These are phyloP conservation scores for Luehdorfia chinensis DNA, from an alignment of 1,140 invertebrate genomes.

Conservation along the genomic window DNA sequence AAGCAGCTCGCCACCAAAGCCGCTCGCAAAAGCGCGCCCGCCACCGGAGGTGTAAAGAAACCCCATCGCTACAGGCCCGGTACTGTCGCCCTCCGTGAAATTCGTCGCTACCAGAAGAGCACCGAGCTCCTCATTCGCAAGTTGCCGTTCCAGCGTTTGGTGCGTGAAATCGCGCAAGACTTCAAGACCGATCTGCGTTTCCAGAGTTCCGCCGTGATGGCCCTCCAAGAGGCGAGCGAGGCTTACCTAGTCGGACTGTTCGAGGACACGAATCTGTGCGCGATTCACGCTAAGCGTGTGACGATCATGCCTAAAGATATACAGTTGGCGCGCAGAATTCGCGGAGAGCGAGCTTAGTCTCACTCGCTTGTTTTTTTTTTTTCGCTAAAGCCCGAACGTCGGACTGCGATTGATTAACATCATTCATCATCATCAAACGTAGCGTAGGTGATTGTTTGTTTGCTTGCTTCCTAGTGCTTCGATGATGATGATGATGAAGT, in stretches of 20 bases:
- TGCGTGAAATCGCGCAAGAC: conserved; percentile 22
- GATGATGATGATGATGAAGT: too few relatives aligned
- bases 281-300: conserved; percentile 95
- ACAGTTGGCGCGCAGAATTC: conserved; percentile 91
- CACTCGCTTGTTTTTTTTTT: too few relatives aligned
- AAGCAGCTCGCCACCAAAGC: conserved; percentile 89
- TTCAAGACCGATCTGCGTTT: conserved; percentile 22
- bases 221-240: conserved; percentile 22
- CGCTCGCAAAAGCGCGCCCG: conserved; percentile 80
- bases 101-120: conserved; percentile 22
- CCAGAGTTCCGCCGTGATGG: conserved; percentile 22
- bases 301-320: conserved; percentile 98
- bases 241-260: conserved; percentile 80
- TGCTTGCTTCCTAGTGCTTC: too few relatives aligned
- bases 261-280: too few relatives aligned
- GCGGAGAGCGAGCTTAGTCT: conserved; percentile 90
- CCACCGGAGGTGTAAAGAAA: conserved; percentile 84
- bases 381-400: too few relatives aligned
- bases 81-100: conserved; percentile 12
- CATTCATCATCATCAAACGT: too few relatives aligned
- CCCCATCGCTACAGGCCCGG: conserved; percentile 80
- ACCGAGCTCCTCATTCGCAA: conserved; percentile 23
- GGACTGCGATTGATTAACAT: too few relatives aligned
- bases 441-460: too few relatives aligned
- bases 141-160: conserved; percentile 21